phyloP scores from a whole-genome alignment of 2,888 invertebrate genomes.

The Drosophila nigricruria region DNA sequence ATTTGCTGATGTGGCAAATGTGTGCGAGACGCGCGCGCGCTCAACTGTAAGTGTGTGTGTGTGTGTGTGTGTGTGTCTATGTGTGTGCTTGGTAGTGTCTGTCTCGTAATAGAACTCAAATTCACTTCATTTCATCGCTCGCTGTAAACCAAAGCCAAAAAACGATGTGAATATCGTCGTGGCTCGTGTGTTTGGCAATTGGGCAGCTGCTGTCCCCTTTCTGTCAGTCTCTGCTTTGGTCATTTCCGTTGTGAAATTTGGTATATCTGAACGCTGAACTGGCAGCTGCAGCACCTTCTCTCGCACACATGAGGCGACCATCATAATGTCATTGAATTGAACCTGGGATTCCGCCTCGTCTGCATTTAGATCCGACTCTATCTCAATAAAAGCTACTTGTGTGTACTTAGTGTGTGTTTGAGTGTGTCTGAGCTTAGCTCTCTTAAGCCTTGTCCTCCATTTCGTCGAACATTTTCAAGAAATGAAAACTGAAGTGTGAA shows the following conservation, averaged over 20 bases:
- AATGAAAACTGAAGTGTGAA: neutral
- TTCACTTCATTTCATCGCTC: constrained; percentile 52
- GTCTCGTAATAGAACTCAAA: constrained; percentile 46
- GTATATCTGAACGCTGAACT: constrained; percentile 40
- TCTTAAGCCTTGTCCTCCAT: constrained; percentile 3
- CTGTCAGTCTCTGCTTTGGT: constrained; percentile 13
- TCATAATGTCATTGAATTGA: constrained; percentile 74
- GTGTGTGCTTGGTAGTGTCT: constrained; percentile 7
- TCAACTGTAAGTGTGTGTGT: constrained; percentile 7
- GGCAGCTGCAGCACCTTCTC: constrained; percentile 41
- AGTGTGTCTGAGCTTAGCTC: constrained; percentile 5
- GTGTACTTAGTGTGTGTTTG: constrained; percentile 15
- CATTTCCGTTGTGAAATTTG: constrained; percentile 57
- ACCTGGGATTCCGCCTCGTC: constrained; percentile 39
- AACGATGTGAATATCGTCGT: constrained; percentile 47
- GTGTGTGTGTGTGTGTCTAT: constrained; percentile 9
- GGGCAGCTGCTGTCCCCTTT: constrained; percentile 6
- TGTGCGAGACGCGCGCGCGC: constrained; percentile 43
- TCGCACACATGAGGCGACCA: constrained; percentile 45
- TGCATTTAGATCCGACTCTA: constrained; percentile 25
- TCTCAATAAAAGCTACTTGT: constrained; percentile 30
- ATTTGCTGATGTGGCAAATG: constrained; percentile 81
- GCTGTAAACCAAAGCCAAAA: constrained; percentile 37
- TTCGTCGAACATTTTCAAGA: constrained; percentile 5
- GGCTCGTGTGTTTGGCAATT: constrained; percentile 19